phyloP scores from a whole-genome alignment of 2,888 invertebrate species.

The Bimastos eiseni region DNA sequence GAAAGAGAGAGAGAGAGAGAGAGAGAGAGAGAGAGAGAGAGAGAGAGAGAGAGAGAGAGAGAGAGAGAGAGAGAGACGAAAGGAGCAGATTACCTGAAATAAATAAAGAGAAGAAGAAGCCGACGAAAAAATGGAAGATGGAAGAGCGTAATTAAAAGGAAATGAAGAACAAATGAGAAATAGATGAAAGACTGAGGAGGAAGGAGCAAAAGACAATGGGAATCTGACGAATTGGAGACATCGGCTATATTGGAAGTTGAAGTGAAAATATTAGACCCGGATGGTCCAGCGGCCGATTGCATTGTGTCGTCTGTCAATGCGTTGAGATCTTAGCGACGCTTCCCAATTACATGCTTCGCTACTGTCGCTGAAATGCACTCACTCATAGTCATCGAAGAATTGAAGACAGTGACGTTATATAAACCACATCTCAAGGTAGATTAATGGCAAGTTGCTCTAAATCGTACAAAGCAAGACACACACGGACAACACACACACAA shows the following conservation, averaged over 20 bases:
- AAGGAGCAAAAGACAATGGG: not conserved
- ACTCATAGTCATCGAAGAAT: not conserved
- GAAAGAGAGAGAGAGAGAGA: not conserved
- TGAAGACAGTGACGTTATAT: too few species aligned
- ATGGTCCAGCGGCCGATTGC: not conserved
- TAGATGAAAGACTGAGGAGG: not conserved
- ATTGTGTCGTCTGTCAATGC: not conserved
- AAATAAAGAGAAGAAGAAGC: too few species aligned
- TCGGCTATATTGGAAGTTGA: not conserved
- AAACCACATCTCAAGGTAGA: not conserved
- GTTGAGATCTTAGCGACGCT: not conserved
- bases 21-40: not conserved
- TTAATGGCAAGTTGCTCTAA: not conserved
- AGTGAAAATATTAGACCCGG: not conserved
- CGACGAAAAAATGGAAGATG: not conserved
- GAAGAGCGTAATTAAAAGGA: not conserved
- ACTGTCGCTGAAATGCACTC: not conserved
- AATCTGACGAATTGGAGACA: not conserved
- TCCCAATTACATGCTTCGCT: not conserved
- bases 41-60: too few species aligned
- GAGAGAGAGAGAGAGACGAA: not conserved
- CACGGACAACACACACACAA: too few species aligned
- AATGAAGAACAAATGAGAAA: not conserved
- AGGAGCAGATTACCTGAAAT: not conserved
- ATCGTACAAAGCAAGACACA: not conserved